A percentile compares a stretch with the other conserved stretches of the same genome.
Evolutionary conservation across 2,888 invertebrate genomes (phyloP).

Genomic region (Trilocha varians): DNA sequence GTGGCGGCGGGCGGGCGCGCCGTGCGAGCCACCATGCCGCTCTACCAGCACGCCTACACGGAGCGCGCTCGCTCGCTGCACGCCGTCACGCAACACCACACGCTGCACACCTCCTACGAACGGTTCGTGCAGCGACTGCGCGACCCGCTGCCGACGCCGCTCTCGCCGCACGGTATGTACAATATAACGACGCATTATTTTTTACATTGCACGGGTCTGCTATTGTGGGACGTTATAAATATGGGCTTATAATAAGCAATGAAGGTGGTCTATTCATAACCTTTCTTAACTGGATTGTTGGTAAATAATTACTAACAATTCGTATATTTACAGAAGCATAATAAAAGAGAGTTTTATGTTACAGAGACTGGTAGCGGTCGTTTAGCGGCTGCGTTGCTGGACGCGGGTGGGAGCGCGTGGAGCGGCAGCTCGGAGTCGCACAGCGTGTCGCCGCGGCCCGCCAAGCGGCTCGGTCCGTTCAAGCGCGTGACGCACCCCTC

Average conservation of each 20-base stretch:
- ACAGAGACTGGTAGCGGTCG: constrained; percentile 41
- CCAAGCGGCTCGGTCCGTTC: constrained; percentile 79
- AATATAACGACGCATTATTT: too few relatives aligned
- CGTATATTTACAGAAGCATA: neutral
- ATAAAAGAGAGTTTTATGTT: neutral
- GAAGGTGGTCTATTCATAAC: too few relatives aligned
- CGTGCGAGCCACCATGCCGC: constrained; percentile 89
- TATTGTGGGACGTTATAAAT: too few relatives aligned
- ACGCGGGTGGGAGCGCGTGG: constrained; percentile 65
- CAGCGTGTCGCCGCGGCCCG: constrained; percentile 76
- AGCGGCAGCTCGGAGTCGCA: constrained; percentile 35
- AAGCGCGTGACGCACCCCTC: constrained; percentile 50
- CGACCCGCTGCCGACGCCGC: constrained; percentile 30
- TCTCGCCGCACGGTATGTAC: constrained; percentile 4
- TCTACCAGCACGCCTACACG: constrained; percentile 95
- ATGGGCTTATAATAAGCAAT: too few relatives aligned
- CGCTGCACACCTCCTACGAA: constrained; percentile 92
- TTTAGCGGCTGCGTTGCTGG: constrained; percentile 74
- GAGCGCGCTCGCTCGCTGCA: constrained; percentile 90
- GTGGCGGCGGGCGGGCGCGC: constrained; percentile 94
- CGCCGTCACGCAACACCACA: constrained; percentile 88
- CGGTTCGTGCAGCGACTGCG: constrained; percentile 73
- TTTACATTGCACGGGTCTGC: too few relatives aligned
- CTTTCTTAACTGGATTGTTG: too few relatives aligned
- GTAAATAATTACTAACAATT: neutral